These are phyloP conservation scores for Galagoides demidoff DNA, from an alignment of 2,797 vertebrate species.

Conservation along the genomic window DNA sequence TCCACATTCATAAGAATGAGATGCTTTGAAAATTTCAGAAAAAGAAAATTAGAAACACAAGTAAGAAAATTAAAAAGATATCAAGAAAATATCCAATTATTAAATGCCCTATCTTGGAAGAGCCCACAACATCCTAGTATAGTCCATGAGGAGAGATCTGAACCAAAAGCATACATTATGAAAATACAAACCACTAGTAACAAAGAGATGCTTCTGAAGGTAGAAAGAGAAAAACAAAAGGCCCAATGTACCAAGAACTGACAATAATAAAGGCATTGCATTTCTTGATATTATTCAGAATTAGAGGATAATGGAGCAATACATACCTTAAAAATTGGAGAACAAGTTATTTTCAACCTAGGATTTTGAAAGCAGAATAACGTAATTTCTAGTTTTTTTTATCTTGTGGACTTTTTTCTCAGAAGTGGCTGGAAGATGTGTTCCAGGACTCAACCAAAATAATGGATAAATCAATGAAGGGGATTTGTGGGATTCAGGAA, in stretches of 20 bases:
- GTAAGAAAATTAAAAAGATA: neutral
- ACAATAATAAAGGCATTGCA: constrained; percentile 2
- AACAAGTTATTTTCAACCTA: neutral
- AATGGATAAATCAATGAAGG: neutral
- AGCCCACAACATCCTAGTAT: neutral
- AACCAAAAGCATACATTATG: neutral
- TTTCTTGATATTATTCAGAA: neutral
- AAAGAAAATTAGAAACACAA: neutral
- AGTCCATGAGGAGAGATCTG: neutral
- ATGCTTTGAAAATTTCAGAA: neutral
- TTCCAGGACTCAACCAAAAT: neutral
- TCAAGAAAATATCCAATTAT: neutral
- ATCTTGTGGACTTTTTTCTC: neutral
- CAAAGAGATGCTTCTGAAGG: neutral
- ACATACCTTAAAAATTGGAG: neutral
- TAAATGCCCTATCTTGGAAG: neutral
- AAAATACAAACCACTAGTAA: neutral
- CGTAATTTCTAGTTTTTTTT: neutral
- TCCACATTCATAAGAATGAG: neutral
- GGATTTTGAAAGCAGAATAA: neutral
- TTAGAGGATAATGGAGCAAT: neutral
- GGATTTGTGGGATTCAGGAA: neutral
- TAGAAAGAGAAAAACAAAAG: neutral
- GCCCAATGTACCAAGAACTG: neutral
- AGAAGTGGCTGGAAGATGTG: neutral